Base-by-base conservation (phyloP, 1,140 invertebrate species). In the Pseudachorutes palmiensis region DNA sequence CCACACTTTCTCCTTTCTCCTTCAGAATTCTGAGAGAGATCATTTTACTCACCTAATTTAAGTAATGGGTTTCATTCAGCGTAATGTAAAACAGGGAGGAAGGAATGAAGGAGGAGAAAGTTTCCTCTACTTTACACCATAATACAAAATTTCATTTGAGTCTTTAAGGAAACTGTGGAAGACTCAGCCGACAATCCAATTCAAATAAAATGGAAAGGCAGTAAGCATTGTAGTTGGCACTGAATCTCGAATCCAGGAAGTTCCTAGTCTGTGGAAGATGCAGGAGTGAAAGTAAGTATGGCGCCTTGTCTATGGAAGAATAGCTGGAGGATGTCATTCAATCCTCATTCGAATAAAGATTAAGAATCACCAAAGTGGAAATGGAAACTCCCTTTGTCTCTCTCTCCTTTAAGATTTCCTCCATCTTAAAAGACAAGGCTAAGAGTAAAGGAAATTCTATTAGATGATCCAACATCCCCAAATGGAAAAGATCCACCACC, bases 321-420 rank as follows among this genome's bases (percentile, higher is more conserved):
- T 9, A 22, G 9, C 24, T 26, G 51, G 9, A 55, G 51, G 51
- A 55, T 55, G 51, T 55, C 51, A 55, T 55, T 55, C 51, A 55
- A 55, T 55, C 51, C 51, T 55, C 51, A 55, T 55, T 55, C 51
- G 51, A 55, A 55, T 55, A 55, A 55, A 55, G 51, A 55, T 55
- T 55, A 55, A 55, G 51, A 55, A 55, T 55, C 51, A 55, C 51
- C 12, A 14, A 55, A 55, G 9, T 55, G 51, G 51, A 55, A 55
- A 55, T 55, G 51, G 51, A 55, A 55, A 55, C 51, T 55, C 51
- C 51, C 36, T 55, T 55, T 55, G 51, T 55, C 51, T 19, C 12
- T 5, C 51, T 19, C 36, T 45, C 9, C 9, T 12, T 55, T 55
- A 14, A 55, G 24, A 55, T 55, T 55, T 55, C 51, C 51, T 26